Conservation (phyloP, 2,797 vertebrate species). For the Lagocephalus sceleratus region DNA sequence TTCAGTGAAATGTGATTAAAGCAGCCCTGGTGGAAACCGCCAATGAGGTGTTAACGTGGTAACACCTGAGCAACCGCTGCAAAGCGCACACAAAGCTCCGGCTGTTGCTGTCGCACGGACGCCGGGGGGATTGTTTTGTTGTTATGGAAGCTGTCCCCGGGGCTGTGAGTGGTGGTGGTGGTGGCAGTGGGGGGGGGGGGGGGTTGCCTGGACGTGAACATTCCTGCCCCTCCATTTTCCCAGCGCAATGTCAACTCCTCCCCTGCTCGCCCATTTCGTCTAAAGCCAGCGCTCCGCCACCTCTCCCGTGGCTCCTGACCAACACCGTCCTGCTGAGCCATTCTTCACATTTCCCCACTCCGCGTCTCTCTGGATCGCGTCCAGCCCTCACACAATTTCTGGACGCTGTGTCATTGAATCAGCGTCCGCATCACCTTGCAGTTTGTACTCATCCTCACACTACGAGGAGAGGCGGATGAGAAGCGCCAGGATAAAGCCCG, state of each 20-base stretch:
- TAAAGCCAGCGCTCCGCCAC: slow-evolving; percentile 42
- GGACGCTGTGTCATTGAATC: slow-evolving; percentile 50
- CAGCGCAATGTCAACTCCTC: slow-evolving; percentile 38
- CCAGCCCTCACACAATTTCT: slow-evolving; percentile 48
- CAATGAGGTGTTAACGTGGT: slow-evolving; percentile 18
- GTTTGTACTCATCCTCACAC: slow-evolving; percentile 17
- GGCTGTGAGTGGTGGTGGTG: slow-evolving; percentile 26
- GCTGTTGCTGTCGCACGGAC: slow-evolving; percentile 43
- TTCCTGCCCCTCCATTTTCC: slow-evolving; percentile 49
- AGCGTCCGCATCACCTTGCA: slow-evolving; percentile 45
- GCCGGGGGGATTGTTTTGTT: slow-evolving; percentile 34
- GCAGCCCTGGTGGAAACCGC: slow-evolving; percentile 16
- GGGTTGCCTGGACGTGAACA: slow-evolving; percentile 46
- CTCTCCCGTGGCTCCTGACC: slow-evolving; percentile 47
- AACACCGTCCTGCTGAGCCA: slow-evolving; percentile 48
- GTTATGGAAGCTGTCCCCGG: slow-evolving; percentile 40
- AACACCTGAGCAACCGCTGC: slow-evolving; percentile 30
- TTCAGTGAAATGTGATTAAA: slow-evolving; percentile 20
- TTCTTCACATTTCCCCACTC: slow-evolving; percentile 70
- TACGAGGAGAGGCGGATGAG: slow-evolving; percentile 18
- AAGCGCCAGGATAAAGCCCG: slow-evolving; percentile 33
- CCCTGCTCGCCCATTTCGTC: slow-evolving; percentile 44
- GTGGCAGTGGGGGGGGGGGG: slow-evolving; percentile 16
- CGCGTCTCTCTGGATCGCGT: slow-evolving; percentile 54
- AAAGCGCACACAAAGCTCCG: slow-evolving; percentile 10